Base-by-base conservation (phyloP, 1,140 invertebrate genomes). In the Drosophila elegans region DNA sequence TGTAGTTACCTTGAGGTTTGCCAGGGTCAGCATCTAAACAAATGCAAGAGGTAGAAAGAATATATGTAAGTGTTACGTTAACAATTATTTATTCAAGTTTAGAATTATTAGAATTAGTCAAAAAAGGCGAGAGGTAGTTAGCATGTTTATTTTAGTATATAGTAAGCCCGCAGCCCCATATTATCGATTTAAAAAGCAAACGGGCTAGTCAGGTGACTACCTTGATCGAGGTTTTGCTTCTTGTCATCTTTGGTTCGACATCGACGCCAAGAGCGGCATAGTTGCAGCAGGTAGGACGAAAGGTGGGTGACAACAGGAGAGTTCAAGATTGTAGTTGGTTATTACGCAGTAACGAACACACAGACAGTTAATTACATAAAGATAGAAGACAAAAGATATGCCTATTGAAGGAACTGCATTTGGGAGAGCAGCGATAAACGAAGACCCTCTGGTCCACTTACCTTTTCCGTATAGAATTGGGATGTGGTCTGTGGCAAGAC, bases 401-500 rank as follows among this genome's bases (percentile, higher is more conserved):
- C 10, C 27, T 29, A 4, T 16, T 52, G 16, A 41, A 44, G 51
- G 53, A 13, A 36, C 13, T 32, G 25, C 16, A n/a, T 16, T 6
- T 32, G 29, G 29, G n/a, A 7, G 12, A 3, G 10, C 13, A 32
- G 45, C 11, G 21, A 54, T 2, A 53, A 5, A 25, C 5, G 25
- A 16, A 16, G 21, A 48, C 21, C 6, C 32, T 21, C 5, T 10
- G 5, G n/a, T 25, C 9, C 12, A 59, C 81, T 74, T 69, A 84
- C 85, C 85, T 73, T 90, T 90, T 66, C 85, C 98, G 93, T 99
- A 99, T 41, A 99, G 94, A 92, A 99, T 98, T 7, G 99, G 99
- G 80, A 99, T 97, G 93, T 99, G 98, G 93, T 99, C 98, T 49
- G 98, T 98, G 6, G 97, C 96, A 44, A 99, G 93, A 74, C 97